phyloP scores from a whole-genome alignment of 2,888 invertebrate genomes.

The Steromphala cineraria region DNA sequence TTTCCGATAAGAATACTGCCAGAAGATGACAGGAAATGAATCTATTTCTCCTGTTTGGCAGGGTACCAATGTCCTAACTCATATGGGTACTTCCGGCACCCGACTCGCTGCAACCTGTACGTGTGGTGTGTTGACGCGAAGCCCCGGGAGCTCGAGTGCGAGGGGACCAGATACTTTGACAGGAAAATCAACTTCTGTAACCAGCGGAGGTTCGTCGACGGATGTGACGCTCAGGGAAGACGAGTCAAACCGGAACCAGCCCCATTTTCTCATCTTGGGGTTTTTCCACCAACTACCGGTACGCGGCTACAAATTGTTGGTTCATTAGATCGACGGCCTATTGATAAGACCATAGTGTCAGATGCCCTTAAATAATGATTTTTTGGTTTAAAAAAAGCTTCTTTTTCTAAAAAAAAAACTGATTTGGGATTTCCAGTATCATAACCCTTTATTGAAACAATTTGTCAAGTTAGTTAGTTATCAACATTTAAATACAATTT shows the following conservation, averaged over 20 bases:
- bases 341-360: no score
- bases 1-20: no score
- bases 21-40: no score
- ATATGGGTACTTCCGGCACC: conserved; percentile 31
- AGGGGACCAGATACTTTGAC: conserved; percentile 31
- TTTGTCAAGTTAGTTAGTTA: no score
- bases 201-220: not conserved
- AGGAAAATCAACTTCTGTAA: conserved; percentile 11
- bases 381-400: no score
- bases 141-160: conserved; percentile 28
- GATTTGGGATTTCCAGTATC: no score
- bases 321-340: no score
- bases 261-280: not conserved
- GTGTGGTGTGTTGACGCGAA: conserved; percentile 30
- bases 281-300: not conserved
- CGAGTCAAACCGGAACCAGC: not conserved
- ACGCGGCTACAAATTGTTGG: not conserved
- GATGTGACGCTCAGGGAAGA: not conserved
- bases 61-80: conserved; percentile 19
- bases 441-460: no score
- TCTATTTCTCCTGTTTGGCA: not conserved
- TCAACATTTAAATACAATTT: no score
- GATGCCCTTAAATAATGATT: no score
- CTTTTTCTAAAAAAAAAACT: no score
- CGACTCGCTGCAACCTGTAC: conserved; percentile 29